Base-by-base conservation (phyloP, 1,140 invertebrate genomes). In the Magallana gigas region DNA sequence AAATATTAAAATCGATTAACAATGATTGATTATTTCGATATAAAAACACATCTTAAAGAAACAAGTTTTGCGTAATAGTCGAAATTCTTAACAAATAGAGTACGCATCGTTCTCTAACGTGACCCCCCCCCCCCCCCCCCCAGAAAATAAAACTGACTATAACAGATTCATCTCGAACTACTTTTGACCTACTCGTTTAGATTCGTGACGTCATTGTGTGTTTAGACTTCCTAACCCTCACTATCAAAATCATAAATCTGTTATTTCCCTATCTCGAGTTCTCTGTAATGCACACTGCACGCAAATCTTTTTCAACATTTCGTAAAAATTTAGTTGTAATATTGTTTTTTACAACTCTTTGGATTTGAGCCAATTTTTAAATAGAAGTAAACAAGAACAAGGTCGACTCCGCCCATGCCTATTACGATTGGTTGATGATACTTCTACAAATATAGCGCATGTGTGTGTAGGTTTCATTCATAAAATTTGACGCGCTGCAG, bases 391-490 rank as follows among this genome's bases (percentile, higher is more conserved):
- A 85, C 60, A 85, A 85, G 36, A 62, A 76, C 68, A 76, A 76
- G 68, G 68, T 76, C 68, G 56, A 62, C 84, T 64, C 84, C 84
- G 60, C 84, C 84, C 23, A 18, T 62, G 64, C 62, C 12, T 11
- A 85, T 68, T 76, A 68, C 68, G 84, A 85, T 85, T 85, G 84
- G 84, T 23, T 85, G 36, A 85, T 68, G 57, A 62, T 68, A 71
- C 8, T 68, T 68, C 62, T 57, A 82, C 81, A 80, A 82, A 86
- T 88, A 85, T 85, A 87, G 64, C 14, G 85, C 76, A 80, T 36
- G 87, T 71, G 87, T 87, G 87, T 90, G 62, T 86, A 57, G 57
- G 71, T 90, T 48, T 88, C 87, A 90, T 90, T 88, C 88, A 88
- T 89, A 88, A 88, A 87, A 57, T 81, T 83, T 36, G 87, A 84